Base-by-base conservation (phyloP, 64 coral and sea anemone genomes). In the Pachyseris speciosa region DNA sequence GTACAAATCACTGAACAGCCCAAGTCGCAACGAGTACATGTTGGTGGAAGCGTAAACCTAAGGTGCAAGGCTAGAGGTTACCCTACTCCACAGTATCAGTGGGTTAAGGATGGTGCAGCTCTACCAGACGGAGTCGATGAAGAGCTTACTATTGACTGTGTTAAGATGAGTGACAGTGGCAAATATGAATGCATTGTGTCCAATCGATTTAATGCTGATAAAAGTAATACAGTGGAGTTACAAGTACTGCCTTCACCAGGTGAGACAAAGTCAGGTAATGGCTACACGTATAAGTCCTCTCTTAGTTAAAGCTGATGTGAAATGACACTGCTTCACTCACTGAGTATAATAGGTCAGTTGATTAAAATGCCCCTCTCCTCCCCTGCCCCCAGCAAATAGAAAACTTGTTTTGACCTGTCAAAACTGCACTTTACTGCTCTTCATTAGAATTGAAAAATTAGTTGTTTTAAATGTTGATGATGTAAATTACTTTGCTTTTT, bases 1-100 rank as follows among this genome's bases (percentile, higher is more conserved):
- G 77, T 90, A 51, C 66, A 85, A 74, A 96, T 96, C 55, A 93
- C 36, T 12, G 94, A 96, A 72, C 94, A 96, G 22, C 94, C 94
- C 8, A 64, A 69, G 60, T 96, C 90, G 4, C 78, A 68, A 76
- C 90, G 78, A 59, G 79, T 93, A 1, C 85, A 67, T 52, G 85
- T 52, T 78, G 91, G 91, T 16, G 55, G 81, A 52, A 67, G n/a
- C 28, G 55, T 96, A 22, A 87, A 72, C 11, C 30, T 96, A 2
- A 58, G 43, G 7, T 96, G 94, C 50, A 87, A 80, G 42, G 94
- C 94, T 24, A 84, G 17, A 69, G 94, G 94, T 4, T 83, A 85
- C 37, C 94, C 94, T 5, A 37, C 86, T 20, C 94, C 94, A 69
- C 53, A 72, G 11, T 93, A 74, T 47, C 69, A 89, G 40, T 96